Evolutionary conservation across 2,797 vertebrate genomes (phyloP), one percentile per base, ranked within the genome.

Genomic region (Pristis pectinata): DNA sequence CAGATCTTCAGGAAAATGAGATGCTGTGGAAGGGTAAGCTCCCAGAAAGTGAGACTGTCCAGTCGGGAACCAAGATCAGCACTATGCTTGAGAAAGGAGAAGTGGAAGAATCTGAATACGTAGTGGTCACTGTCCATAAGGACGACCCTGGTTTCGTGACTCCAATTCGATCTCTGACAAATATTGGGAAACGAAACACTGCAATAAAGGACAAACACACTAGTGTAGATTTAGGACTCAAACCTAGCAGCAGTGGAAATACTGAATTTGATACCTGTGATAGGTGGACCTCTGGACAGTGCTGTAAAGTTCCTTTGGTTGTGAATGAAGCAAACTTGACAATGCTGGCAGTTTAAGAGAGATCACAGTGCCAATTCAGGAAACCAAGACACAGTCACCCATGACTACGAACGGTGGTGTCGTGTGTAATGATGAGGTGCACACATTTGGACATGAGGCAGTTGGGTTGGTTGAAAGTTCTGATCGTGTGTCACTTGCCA

Each of bases 1-100:
- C 98, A 4, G 98, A 98, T 96, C 97, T 98, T 17, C 98, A 98
- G 95, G 98, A 98, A 95, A 98, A 97, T 95, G 96, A 97, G n/a
- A 95, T 97, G 95, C 96, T 11, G 0, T 97, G 97, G 96, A 96
- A 94, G 19, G 96, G 96, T 72, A 95, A 59, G 79, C 94, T 94
- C 41, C 94, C 89, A 1, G 96, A 96, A 92, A 97, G 95, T 34
- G 97, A 97, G 70, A 96, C 97, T 3, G 95, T 96, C 37, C 95
- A 97, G 22, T 96, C 96, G 22, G 97, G 97, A 70, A 96, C 96
- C 95, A 97, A 96, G 83, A 96, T 98, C 95, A 96, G 97, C 34
- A 98, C 97, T 0, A 96, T 96, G 0, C 94, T 98, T 64, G 97
- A 98, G 96, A 97, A 96, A 76, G 97, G 97, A 70, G 97, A 98